These are phyloP conservation scores for Salvelinus fontinalis DNA, from an alignment of 2,113 vertebrate genomes.

Conservation along the genomic window DNA sequence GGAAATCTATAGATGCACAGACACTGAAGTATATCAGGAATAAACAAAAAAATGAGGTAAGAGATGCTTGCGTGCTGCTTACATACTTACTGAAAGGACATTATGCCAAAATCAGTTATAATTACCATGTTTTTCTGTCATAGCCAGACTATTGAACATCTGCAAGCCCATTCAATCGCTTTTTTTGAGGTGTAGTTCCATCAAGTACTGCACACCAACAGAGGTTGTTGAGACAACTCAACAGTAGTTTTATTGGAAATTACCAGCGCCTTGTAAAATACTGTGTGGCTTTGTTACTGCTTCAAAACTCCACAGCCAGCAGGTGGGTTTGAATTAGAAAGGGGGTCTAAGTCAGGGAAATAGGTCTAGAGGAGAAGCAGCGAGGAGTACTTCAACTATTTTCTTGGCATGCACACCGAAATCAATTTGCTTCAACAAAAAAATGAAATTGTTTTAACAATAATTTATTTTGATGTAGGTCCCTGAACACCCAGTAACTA, in stretches of 20 bases:
- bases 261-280: constrained; percentile 18
- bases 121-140: neutral
- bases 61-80: neutral
- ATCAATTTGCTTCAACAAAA: neutral
- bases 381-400: neutral
- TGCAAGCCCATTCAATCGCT: neutral
- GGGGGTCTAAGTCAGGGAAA: constrained; percentile 1
- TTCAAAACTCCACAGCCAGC: constrained; percentile 32
- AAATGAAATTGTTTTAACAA: neutral
- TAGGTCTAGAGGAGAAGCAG: neutral
- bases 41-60: constrained; percentile 54
- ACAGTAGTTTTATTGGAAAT: constrained; percentile 17
- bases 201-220: neutral
- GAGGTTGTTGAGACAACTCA: constrained; percentile 3
- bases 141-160: neutral
- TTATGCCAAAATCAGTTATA: neutral
- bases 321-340: constrained; percentile 14
- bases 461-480: constrained; percentile 44
- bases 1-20: constrained; percentile 50
- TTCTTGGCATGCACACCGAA: too few relatives aligned
- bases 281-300: constrained; percentile 22
- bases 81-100: neutral
- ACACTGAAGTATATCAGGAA: constrained; percentile 28
- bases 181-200: neutral
- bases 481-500: constrained; percentile 29